phyloP scores from a whole-genome alignment of 2,888 invertebrate species.

The Lissocephala sabroskyi region DNA sequence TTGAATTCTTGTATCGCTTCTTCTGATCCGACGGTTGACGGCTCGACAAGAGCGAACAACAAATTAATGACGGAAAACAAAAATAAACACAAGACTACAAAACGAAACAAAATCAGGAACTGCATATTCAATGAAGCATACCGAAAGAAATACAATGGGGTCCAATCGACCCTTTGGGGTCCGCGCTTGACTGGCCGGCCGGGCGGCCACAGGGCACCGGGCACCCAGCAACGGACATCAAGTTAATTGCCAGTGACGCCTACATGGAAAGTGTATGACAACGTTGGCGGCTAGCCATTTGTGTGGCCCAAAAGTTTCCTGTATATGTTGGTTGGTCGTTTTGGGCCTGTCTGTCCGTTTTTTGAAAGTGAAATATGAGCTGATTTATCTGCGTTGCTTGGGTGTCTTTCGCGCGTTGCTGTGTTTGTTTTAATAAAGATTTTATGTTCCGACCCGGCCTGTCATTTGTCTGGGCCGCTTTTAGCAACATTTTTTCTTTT shows the following conservation, averaged over 20 bases:
- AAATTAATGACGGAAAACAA: background rate
- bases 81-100: constrained; percentile 12
- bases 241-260: constrained; percentile 56
- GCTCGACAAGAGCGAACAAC: no score
- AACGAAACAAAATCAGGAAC: constrained; percentile 36
- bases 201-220: background rate
- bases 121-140: constrained; percentile 58
- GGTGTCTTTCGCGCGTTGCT: background rate
- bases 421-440: background rate
- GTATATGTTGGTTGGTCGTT: background rate
- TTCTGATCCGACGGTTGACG: no score
- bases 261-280: constrained; percentile 40
- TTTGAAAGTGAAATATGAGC: constrained; percentile 52
- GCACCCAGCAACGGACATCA: constrained; percentile 35
- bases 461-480: background rate
- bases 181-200: no score
- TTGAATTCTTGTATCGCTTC: background rate
- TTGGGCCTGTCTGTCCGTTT: constrained; percentile 7
- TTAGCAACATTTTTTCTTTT: constrained; percentile 31
- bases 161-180: no score
- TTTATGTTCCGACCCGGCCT: background rate
- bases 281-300: constrained; percentile 14
- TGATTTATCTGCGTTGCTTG: constrained; percentile 21
- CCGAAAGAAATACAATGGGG: no score
- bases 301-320: constrained; percentile 40